These are phyloP conservation scores for Canis aureus DNA, from an alignment of 2,113 vertebrate species.

Conservation along the genomic window DNA sequence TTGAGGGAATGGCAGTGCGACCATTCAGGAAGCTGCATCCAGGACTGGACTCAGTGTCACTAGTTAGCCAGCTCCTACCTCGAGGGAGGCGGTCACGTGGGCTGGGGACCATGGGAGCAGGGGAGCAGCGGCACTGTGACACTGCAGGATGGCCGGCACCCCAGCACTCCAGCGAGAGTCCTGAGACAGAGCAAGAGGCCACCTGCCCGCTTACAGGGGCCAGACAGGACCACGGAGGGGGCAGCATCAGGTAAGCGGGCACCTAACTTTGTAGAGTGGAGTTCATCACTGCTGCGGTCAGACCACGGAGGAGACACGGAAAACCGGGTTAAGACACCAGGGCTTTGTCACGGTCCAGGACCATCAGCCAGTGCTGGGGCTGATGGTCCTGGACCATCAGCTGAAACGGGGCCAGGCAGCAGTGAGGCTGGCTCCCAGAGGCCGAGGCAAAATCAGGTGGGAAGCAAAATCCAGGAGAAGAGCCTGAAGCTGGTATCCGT, in stretches of 20 bases:
- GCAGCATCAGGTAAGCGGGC: neutral
- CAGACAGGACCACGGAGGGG: too few relatives aligned
- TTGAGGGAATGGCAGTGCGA: neutral
- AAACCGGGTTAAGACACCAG: neutral
- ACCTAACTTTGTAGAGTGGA: neutral
- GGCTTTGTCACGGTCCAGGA: accelerated
- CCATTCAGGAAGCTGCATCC: neutral
- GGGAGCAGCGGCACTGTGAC: too few relatives aligned
- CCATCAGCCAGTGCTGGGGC: neutral
- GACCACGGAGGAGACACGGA: neutral
- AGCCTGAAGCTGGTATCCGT: neutral
- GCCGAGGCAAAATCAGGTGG: neutral
- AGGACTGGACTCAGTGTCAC: neutral
- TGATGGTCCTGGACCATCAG: too few relatives aligned
- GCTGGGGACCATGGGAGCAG: neutral
- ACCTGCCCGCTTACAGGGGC: too few relatives aligned
- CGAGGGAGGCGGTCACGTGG: too few relatives aligned
- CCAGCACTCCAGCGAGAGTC: neutral
- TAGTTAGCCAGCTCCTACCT: neutral
- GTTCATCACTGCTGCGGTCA: neutral
- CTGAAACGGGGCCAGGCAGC: too few relatives aligned
- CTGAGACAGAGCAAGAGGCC: accelerated
- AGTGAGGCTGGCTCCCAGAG: too few relatives aligned
- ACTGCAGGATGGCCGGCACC: neutral
- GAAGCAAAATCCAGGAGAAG: neutral